phyloP scores from a whole-genome alignment of 2,888 invertebrate genomes.

The Aricia artaxerxes region DNA sequence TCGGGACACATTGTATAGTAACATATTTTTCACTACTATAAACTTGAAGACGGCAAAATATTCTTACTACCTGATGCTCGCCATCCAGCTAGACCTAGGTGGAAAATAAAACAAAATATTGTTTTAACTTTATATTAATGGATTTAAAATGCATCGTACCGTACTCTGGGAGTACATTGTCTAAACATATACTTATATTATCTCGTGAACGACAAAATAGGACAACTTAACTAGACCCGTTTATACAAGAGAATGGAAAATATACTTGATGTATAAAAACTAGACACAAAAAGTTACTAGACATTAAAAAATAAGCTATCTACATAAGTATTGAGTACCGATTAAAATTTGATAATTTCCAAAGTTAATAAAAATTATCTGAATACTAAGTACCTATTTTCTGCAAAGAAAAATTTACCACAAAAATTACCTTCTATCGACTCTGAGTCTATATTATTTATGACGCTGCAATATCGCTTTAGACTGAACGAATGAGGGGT shows the following conservation, averaged over 20 bases:
- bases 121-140: conserved; percentile 59
- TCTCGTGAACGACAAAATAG: conserved; percentile 45
- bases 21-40: too few species aligned
- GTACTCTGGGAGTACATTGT: conserved; percentile 59
- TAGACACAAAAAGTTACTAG: not conserved
- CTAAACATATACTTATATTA: conserved; percentile 63
- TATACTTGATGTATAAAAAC: conserved; percentile 16
- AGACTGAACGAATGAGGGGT: not conserved
- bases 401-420: too few species aligned
- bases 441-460: not conserved
- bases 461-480: not conserved
- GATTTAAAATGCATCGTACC: conserved; percentile 69
- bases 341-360: too few species aligned
- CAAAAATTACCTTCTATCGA: too few species aligned
- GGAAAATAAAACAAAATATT: conserved; percentile 52
- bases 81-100: too few species aligned
- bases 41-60: too few species aligned
- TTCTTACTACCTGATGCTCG: too few species aligned
- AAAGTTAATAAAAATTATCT: too few species aligned
- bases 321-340: too few species aligned
- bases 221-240: conserved; percentile 43
- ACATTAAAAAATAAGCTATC: too few species aligned
- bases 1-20: too few species aligned
- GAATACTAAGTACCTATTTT: too few species aligned
- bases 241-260: conserved; percentile 35